Conservation (phyloP, 1,140 invertebrate genomes). For the Eciton burchellii region DNA sequence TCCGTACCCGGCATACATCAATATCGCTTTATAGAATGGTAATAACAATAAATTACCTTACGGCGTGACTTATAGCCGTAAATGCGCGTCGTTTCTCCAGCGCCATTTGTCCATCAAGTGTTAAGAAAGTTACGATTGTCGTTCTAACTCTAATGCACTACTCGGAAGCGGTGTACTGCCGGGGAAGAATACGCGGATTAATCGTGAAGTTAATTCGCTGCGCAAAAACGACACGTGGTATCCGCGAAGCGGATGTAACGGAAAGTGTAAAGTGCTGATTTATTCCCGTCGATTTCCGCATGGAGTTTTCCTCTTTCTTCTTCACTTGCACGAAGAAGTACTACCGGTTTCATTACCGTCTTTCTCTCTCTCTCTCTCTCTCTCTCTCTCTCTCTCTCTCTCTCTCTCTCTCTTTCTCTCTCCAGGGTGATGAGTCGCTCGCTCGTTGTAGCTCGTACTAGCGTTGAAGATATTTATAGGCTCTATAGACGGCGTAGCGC, state of each 20-base stretch:
- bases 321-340: background rate
- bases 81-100: background rate
- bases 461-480: constrained; percentile 5
- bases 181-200: background rate
- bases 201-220: constrained; percentile 26
- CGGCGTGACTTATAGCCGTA: background rate
- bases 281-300: background rate
- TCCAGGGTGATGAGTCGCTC: background rate
- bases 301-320: background rate
- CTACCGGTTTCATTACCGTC: background rate
- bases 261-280: background rate
- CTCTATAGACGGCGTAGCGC: background rate
- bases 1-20: constrained; percentile 11
- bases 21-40: constrained; percentile 8
- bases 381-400: background rate
- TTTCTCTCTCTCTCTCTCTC: background rate
- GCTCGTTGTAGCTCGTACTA: constrained; percentile 20
- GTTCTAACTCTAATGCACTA: background rate
- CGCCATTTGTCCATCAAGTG: background rate
- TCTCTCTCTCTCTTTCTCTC: background rate
- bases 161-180: background rate
- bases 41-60: background rate
- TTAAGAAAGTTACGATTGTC: background rate
- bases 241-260: background rate
- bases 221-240: background rate